Evolutionary conservation across 1,140 invertebrate genomes (phyloP), one percentile per base, ranked within the genome.

Genomic region (Drosophila kepulauana): DNA sequence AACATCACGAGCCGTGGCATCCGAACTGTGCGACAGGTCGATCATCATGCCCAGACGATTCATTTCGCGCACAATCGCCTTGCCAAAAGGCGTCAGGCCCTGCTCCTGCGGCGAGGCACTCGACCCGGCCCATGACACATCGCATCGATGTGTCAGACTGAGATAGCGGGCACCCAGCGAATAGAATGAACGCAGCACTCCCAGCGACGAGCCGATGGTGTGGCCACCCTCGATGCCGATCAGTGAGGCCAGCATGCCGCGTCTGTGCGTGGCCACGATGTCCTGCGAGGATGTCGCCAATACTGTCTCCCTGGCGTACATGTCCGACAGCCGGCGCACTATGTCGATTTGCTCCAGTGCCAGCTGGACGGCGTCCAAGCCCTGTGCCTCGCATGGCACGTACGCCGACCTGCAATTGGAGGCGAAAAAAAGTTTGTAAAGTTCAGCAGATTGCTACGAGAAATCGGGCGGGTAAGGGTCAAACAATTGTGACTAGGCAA

Each of bases 21-120:
- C 95, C 0, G 97, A 97, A 1, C 97, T 97, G 92, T 98, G 97
- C 1, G 97, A 98, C 33, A 99, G 94, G 92, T 99, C 98, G 11
- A 98, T 96, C 63, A 99, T 95, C 98, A 99, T 99, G n/a, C 98
- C 98, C 8, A 98, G 93, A 41, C 97, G 94, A 93, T 98, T 98
- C 94, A 98, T 95, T 93, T 98, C 97, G 57, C 94, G 94, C 28
- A 98, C 96, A n/a, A 98, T 95, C 28, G 95, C 95, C 93, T 96
- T 94, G 20, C 96, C 96, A 79, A 96, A 96, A 56, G 94, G 93
- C 33, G 94, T 94, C 48, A 95, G 93, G n/a, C 95, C 95, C 75
- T 93, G 93, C 7, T 94, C 91, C 41, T 93, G 91, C 15, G 81
- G 13, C n/a, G 78, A 80, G 11, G 88, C 70, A 52, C 91, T 92